Conservation (phyloP, 2,888 invertebrate species). For the Mythimna impura region DNA sequence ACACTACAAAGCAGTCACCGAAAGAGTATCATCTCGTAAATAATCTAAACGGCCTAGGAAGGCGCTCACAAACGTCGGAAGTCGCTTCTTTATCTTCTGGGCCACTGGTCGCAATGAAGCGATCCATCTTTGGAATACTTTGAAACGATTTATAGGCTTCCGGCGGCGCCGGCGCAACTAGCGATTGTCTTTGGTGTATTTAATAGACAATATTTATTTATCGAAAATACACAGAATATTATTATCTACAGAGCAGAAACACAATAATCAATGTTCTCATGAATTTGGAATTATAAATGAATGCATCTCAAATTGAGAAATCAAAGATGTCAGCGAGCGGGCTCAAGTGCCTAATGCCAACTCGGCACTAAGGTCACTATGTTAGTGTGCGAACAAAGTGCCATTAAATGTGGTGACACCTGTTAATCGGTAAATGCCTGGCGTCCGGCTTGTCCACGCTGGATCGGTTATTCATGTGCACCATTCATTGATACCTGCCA, state of each 20-base stretch:
- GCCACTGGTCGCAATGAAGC: constrained; percentile 67
- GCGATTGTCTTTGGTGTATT: constrained; percentile 33
- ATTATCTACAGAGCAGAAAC: not conserved
- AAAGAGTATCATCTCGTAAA: constrained; percentile 68
- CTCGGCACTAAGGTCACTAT: not conserved
- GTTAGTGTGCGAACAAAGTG: constrained; percentile 17
- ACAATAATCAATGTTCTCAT: not conserved
- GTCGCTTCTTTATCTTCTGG: constrained; percentile 69
- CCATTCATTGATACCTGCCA: constrained; percentile 25
- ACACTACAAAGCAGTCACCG: constrained; percentile 61
- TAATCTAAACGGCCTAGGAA: constrained; percentile 61
- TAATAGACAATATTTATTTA: constrained; percentile 35
- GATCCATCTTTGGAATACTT: constrained; percentile 71
- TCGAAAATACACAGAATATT: not conserved
- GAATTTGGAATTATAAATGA: not conserved
- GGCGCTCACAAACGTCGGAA: constrained; percentile 67
- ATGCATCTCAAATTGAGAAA: constrained; percentile 2
- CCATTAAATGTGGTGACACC: constrained; percentile 37
- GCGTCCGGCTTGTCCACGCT: not conserved
- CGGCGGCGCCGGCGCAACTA: constrained; percentile 61
- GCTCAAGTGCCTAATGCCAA: constrained; percentile 3
- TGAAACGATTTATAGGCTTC: constrained; percentile 62
- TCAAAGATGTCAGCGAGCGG: constrained; percentile 2
- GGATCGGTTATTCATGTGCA: constrained; percentile 8
- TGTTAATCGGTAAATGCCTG: constrained; percentile 31